Evolutionary conservation across 2,113 vertebrate species (phyloP), one percentile per base, ranked within the genome.

Genomic region (Podarcis muralis): DNA sequence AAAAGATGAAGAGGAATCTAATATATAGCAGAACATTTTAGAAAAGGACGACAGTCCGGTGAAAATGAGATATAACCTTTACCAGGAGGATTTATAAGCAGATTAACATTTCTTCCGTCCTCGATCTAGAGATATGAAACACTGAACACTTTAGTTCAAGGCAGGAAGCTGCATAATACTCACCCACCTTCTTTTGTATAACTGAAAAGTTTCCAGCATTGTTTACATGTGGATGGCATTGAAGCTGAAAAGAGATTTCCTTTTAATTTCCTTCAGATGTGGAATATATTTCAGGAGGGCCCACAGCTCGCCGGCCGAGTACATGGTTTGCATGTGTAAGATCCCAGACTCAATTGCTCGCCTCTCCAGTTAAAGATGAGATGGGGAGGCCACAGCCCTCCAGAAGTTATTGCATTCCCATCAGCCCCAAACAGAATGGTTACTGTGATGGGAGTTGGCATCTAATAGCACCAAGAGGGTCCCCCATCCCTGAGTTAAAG

Each of bases 1-100:
- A 96, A 53, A 95, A 94, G 92, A 90, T 92, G 96, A 96, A 96
- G 96, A 96, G 96, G 92, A 95, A 94, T 94, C 93, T 92, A 90
- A 62, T 62, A 92, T 87, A 92, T 95, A 95, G 95, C 95, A 96
- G 94, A 96, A 95, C 93, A 95, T 93, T 96, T 95, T 96, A 32
- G 94, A 94, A 95, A 32, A 65, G 62, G 74, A 75, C 75, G 89
- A 93, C 87, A 93, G 85, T 89, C 86, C 82, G 90, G 89, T 88
- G 90, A 95, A 94, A 94, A 95, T 90, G 84, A 92, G 81, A 69
- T 87, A 90, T 84, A 86, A 75, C 87, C 91, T 93, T 93, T 93
- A 94, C 91, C 90, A 87, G 86, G 72, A 88, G 86, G 83, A 92
- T 80, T 83, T 94, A 81, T 82, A 90, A 91, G 76, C 80, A 84